Base-by-base conservation (phyloP, 2,888 invertebrate species). In the Brenthis daphne region DNA sequence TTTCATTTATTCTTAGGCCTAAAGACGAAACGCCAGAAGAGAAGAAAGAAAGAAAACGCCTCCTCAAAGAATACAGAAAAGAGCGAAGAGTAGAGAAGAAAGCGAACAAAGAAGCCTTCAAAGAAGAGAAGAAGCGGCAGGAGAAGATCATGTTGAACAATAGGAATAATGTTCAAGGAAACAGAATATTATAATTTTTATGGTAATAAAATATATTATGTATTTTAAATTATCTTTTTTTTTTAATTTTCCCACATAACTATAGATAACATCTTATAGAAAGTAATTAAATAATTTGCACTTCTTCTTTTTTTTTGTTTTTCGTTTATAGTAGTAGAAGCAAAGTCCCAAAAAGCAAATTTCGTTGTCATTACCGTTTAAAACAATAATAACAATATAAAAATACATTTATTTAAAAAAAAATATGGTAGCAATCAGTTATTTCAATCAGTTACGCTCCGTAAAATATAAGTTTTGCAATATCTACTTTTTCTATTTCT, bases 81-180 rank as follows among this genome's bases (percentile, higher is more conserved):
- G 97, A 97, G 80, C 94, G 98, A 73, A 93, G 97, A 82, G 81
- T 95, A 64, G 98, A 98, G 83, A 96, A 95, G 87, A 98, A 98
- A 83, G 95, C 95, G 0, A 98, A 98, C 81, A 93, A 94, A 13
- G 92, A 94, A 50, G 97, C 97, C 0, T 98, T 98, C 82, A 97
- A 96, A 81, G 96, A 97, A 77, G 97, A 98, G 80, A 96, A 96
- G 88, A 96, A 96, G 79, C 90, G 95, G 4, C 96, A 97, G 81
- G 95, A 95, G 80, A 96, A 97, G 84, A 95, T 97, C 60, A 88
- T 95, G 79, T 85, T 96, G 73, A 97, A 97, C 84, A 96, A 96
- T 78, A 95, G 90, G 82, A 94, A 94, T 80, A 96, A 96, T 82
- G 89, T 96, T 72, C 96, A 96, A 82, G 96, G 96, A 64, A 96